Evolutionary conservation across 2,888 invertebrate genomes (phyloP).

Genomic region (Tryphoninae sp.): DNA sequence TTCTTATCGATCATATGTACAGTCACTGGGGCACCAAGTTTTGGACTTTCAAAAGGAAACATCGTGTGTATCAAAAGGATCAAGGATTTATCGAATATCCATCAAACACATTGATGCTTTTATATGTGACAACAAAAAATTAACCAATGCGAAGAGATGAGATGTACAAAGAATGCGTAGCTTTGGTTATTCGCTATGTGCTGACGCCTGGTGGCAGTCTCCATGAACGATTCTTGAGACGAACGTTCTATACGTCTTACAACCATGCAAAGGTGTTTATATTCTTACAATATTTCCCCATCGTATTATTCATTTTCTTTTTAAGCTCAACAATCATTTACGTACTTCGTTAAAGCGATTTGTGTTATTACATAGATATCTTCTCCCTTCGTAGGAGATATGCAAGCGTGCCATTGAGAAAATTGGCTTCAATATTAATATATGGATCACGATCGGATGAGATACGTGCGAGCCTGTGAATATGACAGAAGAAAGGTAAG

Average conservation of each 20-base stretch:
- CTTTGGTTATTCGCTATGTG: not conserved
- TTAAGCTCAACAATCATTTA: conserved; percentile 7
- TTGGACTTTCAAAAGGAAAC: too few relatives aligned
- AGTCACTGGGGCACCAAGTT: too few relatives aligned
- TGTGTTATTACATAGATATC: not conserved
- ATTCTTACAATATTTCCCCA: not conserved
- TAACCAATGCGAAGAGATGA: too few relatives aligned
- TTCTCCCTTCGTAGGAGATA: not conserved
- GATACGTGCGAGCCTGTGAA: not conserved
- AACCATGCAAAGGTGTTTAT: not conserved
- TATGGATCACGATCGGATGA: not conserved
- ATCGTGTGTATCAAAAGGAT: too few relatives aligned
- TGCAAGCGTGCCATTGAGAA: conserved; percentile 14
- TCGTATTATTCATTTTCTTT: not conserved
- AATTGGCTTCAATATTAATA: conserved; percentile 29
- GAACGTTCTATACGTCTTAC: conserved; percentile 8
- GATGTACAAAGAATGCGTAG: too few relatives aligned
- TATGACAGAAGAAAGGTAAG: not conserved
- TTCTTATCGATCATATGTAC: too few relatives aligned
- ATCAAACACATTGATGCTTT: too few relatives aligned
- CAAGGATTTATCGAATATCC: too few relatives aligned
- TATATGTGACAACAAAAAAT: too few relatives aligned
- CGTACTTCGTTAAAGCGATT: conserved; percentile 5
- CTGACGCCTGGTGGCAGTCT: not conserved
- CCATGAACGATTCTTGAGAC: conserved; percentile 5